Evolutionary conservation across 2,797 vertebrate genomes (phyloP).

Genomic region (Sebastes variabilis): DNA sequence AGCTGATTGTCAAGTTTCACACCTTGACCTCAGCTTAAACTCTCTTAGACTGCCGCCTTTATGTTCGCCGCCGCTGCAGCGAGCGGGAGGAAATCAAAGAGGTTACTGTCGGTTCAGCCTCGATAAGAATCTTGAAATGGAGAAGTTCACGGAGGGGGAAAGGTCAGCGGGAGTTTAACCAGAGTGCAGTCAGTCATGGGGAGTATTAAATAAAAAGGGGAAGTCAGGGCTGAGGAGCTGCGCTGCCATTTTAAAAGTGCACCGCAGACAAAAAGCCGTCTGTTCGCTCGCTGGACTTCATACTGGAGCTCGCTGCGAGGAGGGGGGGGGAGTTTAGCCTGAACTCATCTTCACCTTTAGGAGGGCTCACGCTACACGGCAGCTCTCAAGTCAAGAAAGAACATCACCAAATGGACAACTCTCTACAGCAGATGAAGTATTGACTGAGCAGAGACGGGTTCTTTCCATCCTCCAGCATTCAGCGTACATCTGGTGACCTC

Average conservation of each 20-base stretch:
- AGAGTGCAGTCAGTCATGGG: conserved; percentile 80
- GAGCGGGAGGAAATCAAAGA: conserved; percentile 77
- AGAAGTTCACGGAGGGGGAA: conserved; percentile 82
- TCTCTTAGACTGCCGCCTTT: conserved; percentile 67
- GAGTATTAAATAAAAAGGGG: conserved; percentile 79
- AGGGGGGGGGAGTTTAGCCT: conserved; percentile 53
- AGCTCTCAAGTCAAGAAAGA: conserved; percentile 18
- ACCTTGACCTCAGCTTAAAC: conserved; percentile 82
- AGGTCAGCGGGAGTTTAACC: conserved; percentile 85
- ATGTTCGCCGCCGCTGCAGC: conserved; percentile 70
- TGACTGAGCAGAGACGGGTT: conserved; percentile 34
- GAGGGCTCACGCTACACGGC: conserved; percentile 29
- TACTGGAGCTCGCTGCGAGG: conserved; percentile 48
- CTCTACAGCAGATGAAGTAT: neutral
- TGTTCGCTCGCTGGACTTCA: conserved; percentile 71
- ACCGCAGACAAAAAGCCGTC: conserved; percentile 76
- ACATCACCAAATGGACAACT: neutral
- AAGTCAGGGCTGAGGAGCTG: conserved; percentile 73
- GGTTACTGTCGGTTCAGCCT: conserved; percentile 82
- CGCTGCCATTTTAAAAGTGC: conserved; percentile 69
- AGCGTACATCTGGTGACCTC: conserved; percentile 76
- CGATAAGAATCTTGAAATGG: conserved; percentile 85
- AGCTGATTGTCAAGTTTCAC: conserved; percentile 79
- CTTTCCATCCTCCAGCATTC: conserved; percentile 39
- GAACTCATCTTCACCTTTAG: conserved; percentile 76